Percentiles rank a stretch among this genome's conserved stretches.
Evolutionary conservation across 2,113 vertebrate species (phyloP).

Genomic region (Argyrosomus japonicus): DNA sequence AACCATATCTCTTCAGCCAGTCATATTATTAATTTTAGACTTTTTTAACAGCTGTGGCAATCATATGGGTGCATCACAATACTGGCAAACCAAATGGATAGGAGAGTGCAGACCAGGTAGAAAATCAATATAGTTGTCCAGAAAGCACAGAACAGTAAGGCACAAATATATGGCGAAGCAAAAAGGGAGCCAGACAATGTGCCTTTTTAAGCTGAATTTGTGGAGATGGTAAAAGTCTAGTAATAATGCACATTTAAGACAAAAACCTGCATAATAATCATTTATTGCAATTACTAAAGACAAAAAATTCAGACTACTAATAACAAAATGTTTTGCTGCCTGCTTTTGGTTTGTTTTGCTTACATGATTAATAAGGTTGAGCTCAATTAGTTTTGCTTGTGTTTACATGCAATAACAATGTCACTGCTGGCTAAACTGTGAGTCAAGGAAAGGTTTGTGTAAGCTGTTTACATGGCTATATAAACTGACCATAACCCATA

Average conservation of each 20-base stretch:
- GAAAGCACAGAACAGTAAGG: background rate
- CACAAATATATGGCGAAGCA: background rate
- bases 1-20: constrained; percentile 5
- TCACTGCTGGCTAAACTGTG: background rate
- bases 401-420: background rate
- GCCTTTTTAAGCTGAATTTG: background rate
- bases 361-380: background rate
- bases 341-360: background rate
- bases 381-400: constrained; percentile 11
- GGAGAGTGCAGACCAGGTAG: background rate
- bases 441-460: background rate
- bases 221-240: background rate
- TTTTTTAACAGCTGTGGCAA: constrained; percentile 21
- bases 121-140: constrained; percentile 11
- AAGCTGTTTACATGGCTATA: constrained; percentile 14
- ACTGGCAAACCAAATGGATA: background rate
- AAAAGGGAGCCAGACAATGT: background rate
- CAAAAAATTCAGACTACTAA: background rate
- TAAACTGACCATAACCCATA: background rate
- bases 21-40: background rate
- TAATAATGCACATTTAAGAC: background rate
- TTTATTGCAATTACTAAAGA: background rate
- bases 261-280: background rate
- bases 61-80: constrained; percentile 6
- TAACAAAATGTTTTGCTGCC: background rate